Evolutionary conservation across 92 coral and sea anemone species (phyloP).

Genomic region (Umimayanthus kanabou): DNA sequence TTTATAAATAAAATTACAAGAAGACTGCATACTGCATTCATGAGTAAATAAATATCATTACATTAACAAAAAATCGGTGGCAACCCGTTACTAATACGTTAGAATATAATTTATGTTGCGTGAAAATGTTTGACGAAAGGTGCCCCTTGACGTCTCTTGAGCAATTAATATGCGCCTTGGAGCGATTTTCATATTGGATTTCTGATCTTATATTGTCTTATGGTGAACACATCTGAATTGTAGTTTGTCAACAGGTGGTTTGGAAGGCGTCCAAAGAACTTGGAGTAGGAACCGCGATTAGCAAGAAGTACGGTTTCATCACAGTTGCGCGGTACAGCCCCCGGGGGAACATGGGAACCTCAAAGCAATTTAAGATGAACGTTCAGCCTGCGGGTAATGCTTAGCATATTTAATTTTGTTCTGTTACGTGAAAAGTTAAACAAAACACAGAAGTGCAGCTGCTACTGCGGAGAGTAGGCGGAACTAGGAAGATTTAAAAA

Average conservation of each 20-base stretch:
- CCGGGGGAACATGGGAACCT: conserved; percentile 63
- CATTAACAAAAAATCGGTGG: no score
- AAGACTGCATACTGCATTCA: no score
- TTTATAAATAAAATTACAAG: no score
- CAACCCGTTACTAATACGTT: no score
- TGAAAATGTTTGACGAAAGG: not conserved
- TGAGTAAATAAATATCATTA: no score
- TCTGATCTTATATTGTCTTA: no score
- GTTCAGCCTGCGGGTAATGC: conserved; percentile 39
- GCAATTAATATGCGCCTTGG: no score
- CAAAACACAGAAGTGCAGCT: not conserved
- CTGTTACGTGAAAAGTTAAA: not conserved
- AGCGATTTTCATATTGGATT: no score
- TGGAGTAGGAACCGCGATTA: conserved; percentile 89
- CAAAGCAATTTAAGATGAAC: conserved; percentile 63
- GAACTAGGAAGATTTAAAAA: not conserved
- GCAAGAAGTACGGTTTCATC: conserved; percentile 76
- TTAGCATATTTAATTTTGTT: not conserved
- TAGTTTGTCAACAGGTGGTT: conserved; percentile 60
- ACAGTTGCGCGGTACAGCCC: conserved; percentile 87
- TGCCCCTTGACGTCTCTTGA: not conserved
- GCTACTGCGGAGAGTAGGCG: not conserved
- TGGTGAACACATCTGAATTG: not conserved
- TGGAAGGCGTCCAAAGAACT: conserved; percentile 82
- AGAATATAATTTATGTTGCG: no score